A percentile compares a stretch with the other conserved stretches of the same genome.
phyloP scores from a whole-genome alignment of 1,140 invertebrate species.

The Drosophila simulans region DNA sequence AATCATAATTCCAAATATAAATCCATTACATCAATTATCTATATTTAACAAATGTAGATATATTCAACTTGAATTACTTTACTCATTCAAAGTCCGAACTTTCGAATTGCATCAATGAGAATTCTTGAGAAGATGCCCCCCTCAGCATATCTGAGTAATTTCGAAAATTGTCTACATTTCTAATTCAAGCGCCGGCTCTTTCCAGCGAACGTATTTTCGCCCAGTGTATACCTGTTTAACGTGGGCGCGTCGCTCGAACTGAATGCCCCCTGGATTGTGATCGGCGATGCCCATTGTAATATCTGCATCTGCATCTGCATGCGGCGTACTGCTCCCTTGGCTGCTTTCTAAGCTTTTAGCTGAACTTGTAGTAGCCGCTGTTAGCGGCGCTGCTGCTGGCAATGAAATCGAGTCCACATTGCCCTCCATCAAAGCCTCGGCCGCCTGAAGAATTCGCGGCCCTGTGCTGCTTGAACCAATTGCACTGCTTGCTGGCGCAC shows the following conservation, averaged over 20 bases:
- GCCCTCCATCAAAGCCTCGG: conserved; percentile 70
- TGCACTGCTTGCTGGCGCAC: conserved; percentile 5
- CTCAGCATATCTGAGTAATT: no score
- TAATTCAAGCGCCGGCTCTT: neutral
- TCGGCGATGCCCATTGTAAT: conserved; percentile 65
- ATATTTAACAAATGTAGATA: no score
- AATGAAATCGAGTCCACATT: conserved; percentile 83
- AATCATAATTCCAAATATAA: no score
- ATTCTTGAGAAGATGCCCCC: no score
- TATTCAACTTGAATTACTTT: neutral
- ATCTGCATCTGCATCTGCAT: conserved; percentile 6
- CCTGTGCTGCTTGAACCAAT: conserved; percentile 13
- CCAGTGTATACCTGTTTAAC: conserved; percentile 79
- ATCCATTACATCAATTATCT: no score
- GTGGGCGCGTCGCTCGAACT: conserved; percentile 74
- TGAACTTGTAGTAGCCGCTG: conserved; percentile 8
- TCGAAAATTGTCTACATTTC: neutral
- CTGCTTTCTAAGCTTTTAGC: neutral
- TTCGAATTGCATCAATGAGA: no score
- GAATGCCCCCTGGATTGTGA: conserved; percentile 78
- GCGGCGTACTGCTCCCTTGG: neutral
- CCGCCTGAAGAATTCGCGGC: conserved; percentile 57
- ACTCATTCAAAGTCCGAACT: no score
- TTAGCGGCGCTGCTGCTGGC: conserved; percentile 56
- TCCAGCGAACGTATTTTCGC: conserved; percentile 26